Conservation (phyloP, 2,797 vertebrate species). For the Manis pentadactyla region DNA sequence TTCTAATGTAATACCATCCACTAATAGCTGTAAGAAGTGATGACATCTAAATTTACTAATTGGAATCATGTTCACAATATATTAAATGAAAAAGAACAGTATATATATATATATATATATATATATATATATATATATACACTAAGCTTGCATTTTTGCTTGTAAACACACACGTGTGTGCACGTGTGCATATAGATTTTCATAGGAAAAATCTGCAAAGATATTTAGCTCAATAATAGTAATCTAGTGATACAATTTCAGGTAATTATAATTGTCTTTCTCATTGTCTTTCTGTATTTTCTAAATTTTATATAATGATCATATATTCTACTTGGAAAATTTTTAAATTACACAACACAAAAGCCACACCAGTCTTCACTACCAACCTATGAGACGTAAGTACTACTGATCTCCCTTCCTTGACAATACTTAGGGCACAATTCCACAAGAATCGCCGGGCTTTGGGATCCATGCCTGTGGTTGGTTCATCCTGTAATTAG, state of each 20-base stretch:
- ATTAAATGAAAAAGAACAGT: neutral
- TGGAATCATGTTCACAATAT: neutral
- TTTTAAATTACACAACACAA: neutral
- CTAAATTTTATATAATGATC: neutral
- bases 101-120: neutral
- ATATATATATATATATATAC: neutral
- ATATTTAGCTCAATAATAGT: neutral
- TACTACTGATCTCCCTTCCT: slow-evolving; percentile 96
- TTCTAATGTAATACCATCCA: neutral
- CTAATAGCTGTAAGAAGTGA: neutral
- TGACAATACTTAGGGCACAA: slow-evolving; percentile 95
- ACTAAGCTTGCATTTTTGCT: slow-evolving; percentile 17
- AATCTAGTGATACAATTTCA: neutral
- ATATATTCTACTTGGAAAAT: neutral
- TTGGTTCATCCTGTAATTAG: slow-evolving; percentile 94
- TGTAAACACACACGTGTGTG: neutral
- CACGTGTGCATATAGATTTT: neutral
- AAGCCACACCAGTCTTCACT: neutral
- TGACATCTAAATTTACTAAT: neutral
- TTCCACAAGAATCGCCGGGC: slow-evolving; percentile 97
- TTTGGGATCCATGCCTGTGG: slow-evolving; percentile 98
- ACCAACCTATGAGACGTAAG: slow-evolving; percentile 96
- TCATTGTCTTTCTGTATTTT: neutral
- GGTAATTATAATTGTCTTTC: neutral
- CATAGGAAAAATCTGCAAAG: neutral